Percentiles rank a stretch among this genome's conserved stretches.
Evolutionary conservation across 2,113 vertebrate genomes (phyloP).

Genomic region (Plestiodon gilberti): DNA sequence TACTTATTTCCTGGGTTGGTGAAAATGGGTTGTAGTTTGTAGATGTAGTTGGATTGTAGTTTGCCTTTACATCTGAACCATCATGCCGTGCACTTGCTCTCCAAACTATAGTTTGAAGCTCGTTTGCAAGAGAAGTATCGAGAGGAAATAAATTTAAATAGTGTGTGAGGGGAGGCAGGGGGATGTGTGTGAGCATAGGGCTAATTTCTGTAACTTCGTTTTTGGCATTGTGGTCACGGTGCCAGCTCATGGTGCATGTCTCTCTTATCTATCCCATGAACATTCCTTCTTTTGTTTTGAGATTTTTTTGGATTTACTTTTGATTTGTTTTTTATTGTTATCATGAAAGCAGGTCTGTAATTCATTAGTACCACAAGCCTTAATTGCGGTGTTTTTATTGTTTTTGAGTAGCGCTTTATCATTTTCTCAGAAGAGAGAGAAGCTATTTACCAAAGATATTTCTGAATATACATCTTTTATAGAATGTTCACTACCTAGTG

Average conservation of each 20-base stretch:
- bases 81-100: no score
- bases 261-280: background rate
- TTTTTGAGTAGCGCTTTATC: background rate
- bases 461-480: background rate
- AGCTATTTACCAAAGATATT: background rate
- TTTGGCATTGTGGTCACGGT: background rate
- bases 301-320: background rate
- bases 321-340: background rate
- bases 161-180: no score
- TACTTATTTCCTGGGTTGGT: no score
- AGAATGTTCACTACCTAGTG: background rate
- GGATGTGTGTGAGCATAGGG: background rate
- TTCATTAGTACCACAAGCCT: accelerated
- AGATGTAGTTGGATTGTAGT: background rate
- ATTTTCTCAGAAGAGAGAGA: background rate
- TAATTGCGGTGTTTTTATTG: background rate
- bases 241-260: background rate
- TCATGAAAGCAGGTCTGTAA: background rate
- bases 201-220: background rate
- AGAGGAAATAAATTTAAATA: background rate
- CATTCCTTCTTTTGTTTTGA: background rate
- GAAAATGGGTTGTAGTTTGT: background rate
- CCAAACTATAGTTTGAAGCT: background rate
- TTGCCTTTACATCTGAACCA: no score
- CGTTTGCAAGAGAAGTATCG: background rate